Conservation (phyloP, 2,113 vertebrate species). For the Piprites chloris region DNA sequence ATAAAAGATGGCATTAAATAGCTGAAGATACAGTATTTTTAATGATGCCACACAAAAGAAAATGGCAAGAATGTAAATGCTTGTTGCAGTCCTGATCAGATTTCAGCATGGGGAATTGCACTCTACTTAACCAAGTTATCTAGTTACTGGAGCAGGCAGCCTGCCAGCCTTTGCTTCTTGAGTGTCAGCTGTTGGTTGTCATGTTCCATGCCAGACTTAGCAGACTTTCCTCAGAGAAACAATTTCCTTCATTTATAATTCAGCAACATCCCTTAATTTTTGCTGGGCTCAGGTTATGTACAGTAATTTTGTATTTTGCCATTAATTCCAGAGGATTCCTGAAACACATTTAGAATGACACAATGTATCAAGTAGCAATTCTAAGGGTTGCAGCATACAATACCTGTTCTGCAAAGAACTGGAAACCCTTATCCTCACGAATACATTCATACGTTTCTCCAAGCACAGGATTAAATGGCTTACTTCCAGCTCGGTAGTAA, state of each 20-base stretch:
- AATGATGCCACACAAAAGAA: neutral
- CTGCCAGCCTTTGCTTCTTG: neutral
- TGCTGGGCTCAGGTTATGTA: neutral
- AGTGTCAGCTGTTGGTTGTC: neutral
- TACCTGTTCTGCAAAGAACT: constrained; percentile 94
- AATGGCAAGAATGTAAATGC: neutral
- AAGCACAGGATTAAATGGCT: constrained; percentile 95
- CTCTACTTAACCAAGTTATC: neutral
- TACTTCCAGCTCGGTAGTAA: constrained; percentile 93
- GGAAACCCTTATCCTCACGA: constrained; percentile 89
- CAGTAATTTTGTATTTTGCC: constrained; percentile 1
- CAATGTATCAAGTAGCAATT: neutral
- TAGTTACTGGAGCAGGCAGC: neutral
- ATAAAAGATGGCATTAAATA: neutral
- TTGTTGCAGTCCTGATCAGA: neutral
- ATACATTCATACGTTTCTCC: constrained; percentile 95
- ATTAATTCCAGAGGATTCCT: neutral
- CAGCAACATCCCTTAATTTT: neutral
- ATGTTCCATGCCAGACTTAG: neutral
- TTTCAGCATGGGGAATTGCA: neutral
- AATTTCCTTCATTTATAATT: neutral
- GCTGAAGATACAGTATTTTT: neutral
- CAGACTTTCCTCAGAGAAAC: neutral
- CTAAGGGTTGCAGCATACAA: neutral
- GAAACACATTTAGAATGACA: neutral